Evolutionary conservation across 1,140 invertebrate genomes (phyloP), one percentile per base, ranked within the genome.

Genomic region (Plodia interpunctella): DNA sequence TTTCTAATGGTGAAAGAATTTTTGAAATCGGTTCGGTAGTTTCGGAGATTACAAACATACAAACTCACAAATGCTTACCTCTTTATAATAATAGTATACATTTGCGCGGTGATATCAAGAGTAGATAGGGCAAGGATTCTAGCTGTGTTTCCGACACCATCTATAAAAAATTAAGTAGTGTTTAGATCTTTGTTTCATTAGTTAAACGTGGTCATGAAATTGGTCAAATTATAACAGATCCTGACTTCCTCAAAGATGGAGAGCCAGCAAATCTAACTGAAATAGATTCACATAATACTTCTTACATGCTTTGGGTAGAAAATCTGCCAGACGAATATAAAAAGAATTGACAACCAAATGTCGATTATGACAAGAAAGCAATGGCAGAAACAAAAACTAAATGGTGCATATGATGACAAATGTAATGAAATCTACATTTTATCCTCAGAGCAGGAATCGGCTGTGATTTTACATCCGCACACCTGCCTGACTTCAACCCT

Each of bases 111-210:
- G 13, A 44, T 15, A 15, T 5, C 15, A 44, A 15, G 6, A 1
- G 38, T 44, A 2, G 15, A 44, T 44, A 44, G 38, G n/a, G 38
- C 38, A 17, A 44, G 38, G 15, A 17, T 44, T 44, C 15, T 44
- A 44, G 85, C 68, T 10, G 70, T 91, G n/a, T 86, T 89, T 60
- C 88, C 91, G 32, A 80, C 82, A 5, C 82, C 88, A 55, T 82
- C 79, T 3, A 65, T 70, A 6, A 91, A 87, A 60, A 90, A 92
- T 64, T 83, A 88, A 68, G 76, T 87, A 9, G 76, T 90, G 11
- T 87, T 90, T 57, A 65, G 78, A 49, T 75, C 87, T 18, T 25
- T 90, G 9, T 74, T 78, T 21, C 57, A 63, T 38, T 78, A 25
- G 63, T 66, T 1, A 65, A 58, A 50, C 62, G 70, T 11, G 68